Evolutionary conservation across 2,797 vertebrate species (phyloP), one percentile per base, ranked within the genome.

Genomic region (Trachops cirrhosus): DNA sequence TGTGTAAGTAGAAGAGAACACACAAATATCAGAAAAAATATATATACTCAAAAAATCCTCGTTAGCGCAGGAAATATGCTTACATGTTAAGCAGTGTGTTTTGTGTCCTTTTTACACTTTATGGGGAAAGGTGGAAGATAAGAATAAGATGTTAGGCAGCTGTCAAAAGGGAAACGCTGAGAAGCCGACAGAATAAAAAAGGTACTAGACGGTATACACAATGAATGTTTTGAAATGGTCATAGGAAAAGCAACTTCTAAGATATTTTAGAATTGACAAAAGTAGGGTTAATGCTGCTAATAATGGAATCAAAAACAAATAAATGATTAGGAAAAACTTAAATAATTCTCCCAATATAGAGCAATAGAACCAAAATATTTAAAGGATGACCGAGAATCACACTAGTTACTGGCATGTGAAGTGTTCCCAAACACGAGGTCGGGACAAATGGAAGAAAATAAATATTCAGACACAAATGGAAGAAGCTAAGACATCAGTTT

Each of bases 61-160:
- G 57, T 57, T 54, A 84, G 50, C 57, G 90, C 52, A 89, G 34
- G 37, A 83, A 89, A 54, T 6, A 21, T 18, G 70, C 59, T 77
- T 75, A 75, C 48, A 48, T 93, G 75, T 86, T 44, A 59, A 29
- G 10, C 59, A 70, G n/a, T 22, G 11, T 67, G 24, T 74, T 95
- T 78, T 93, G 54, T 34, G 39, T 82, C 90, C 46, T 86, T 87
- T 86, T 91, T 85, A 46, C 32, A 70, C 68, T 70, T 83, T 77
- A 19, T 83, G 39, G 37, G 73, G 48, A 91, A 67, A 91, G 62
- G 39, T 70, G 50, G 93, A 82, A 93, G 78, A 90, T 22, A 71
- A 77, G 54, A 75, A 68, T 87, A 75, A 93, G 85, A 85, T 11
- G 59, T 78, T 48, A 82, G n/a, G 8, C 39, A 79, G 50, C 62